Percentiles rank a stretch among this genome's conserved stretches.
phyloP scores from a whole-genome alignment of 2,113 vertebrate genomes.

The Lagenorhynchus albirostris region DNA sequence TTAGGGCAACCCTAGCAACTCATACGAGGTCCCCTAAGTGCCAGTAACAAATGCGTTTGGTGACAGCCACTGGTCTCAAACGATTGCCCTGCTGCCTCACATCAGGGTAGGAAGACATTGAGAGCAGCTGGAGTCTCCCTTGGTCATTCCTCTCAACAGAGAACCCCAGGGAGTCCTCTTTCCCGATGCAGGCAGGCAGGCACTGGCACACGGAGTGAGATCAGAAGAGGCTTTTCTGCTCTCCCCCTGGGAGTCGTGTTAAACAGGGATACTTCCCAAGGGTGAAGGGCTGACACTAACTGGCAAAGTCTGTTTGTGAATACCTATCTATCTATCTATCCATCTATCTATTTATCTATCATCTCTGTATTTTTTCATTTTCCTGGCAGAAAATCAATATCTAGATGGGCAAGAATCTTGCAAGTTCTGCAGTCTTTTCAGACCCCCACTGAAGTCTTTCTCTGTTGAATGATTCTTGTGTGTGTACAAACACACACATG shows the following conservation, averaged over 20 bases:
- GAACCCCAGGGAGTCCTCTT: neutral
- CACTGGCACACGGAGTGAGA: neutral
- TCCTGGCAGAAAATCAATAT: neutral
- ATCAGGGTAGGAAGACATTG: rapidly evolving
- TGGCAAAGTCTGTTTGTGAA: neutral
- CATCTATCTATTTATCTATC: too few relatives aligned
- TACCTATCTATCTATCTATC: neutral
- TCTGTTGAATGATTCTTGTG: neutral
- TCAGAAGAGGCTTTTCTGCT: neutral
- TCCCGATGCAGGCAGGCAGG: neutral
- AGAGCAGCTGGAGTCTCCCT: neutral
- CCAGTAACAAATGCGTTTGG: neutral
- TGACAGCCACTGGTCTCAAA: neutral
- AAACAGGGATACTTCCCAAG: neutral
- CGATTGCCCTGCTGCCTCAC: neutral
- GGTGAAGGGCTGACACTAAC: neutral
- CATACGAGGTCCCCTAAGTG: neutral
- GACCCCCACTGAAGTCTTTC: neutral
- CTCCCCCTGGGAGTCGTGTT: neutral
- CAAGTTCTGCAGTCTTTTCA: neutral
- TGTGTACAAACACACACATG: neutral
- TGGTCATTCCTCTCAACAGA: neutral
- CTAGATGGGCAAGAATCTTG: neutral
- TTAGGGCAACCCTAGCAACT: neutral
- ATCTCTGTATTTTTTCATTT: neutral